Conservation (phyloP, 2,797 vertebrate genomes). For the Alauda arvensis region DNA sequence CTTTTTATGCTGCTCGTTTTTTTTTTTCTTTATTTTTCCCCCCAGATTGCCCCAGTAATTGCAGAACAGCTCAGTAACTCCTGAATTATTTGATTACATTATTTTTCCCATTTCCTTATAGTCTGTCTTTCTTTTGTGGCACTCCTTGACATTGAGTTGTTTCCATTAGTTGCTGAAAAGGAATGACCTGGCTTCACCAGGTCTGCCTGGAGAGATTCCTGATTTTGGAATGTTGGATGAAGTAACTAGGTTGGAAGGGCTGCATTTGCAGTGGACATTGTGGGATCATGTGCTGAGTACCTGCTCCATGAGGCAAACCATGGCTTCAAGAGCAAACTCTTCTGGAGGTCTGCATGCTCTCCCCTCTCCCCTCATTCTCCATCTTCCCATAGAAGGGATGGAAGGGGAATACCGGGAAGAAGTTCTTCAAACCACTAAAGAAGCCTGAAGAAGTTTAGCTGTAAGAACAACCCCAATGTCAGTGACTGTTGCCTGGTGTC, state of each 20-base stretch:
- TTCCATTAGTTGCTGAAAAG: not conserved
- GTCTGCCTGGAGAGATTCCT: not conserved
- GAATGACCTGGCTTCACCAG: not conserved
- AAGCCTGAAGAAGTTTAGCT: not conserved
- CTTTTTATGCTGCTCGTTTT: not conserved
- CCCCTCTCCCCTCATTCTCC: accelerated
- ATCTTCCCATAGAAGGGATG: not conserved
- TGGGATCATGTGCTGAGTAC: not conserved
- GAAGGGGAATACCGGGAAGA: not conserved
- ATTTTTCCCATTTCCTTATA: not conserved
- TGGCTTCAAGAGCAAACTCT: not conserved
- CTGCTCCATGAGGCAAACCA: not conserved
- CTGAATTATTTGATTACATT: not conserved
- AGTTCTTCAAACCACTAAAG: not conserved
- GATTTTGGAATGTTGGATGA: not conserved
- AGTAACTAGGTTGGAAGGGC: not conserved
- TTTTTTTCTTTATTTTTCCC: accelerated
- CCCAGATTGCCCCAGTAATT: not conserved
- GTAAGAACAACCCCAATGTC: not conserved
- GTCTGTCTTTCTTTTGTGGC: not conserved
- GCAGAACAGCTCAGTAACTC: not conserved
- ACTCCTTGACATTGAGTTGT: not conserved
- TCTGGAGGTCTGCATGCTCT: accelerated
- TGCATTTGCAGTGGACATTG: not conserved
- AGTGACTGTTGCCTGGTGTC: accelerated